Evolutionary conservation across 2,797 vertebrate genomes (phyloP), one percentile per base, ranked within the genome.

Genomic region (Micromesistius poutassou): DNA sequence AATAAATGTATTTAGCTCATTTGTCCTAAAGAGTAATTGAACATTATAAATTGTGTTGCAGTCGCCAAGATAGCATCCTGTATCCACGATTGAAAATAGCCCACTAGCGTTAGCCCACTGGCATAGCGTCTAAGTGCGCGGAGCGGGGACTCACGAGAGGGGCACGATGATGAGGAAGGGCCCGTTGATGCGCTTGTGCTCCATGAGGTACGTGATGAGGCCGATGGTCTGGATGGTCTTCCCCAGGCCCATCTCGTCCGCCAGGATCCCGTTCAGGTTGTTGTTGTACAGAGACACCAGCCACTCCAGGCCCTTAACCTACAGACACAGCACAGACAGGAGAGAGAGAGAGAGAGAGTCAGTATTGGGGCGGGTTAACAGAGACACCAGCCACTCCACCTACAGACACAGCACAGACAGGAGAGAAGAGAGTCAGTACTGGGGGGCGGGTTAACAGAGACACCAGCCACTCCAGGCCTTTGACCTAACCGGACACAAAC

Each of bases 141-240:
- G 40, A 3, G n/a, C 2, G 0, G 3, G 71, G 12, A 83, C 94
- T 90, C 79, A 98, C 97, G 97, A 98, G 85, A 98, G 96, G 0
- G 97, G 97, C 38, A 98, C 97, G 0, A 98, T 98, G 85, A 98
- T 98, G 90, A 98, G 97, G 92, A 98, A 98, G 77, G 97, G 97
- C 71, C 97, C 97, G 0, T 98, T 98, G 89, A 98, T 94, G 25
- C 97, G 94, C 79, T 98, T 98, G 78, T 94, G 91, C 91, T 98
- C 97, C 97, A 98, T 98, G 93, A 98, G 97, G 96, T 98, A 97
- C 28, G 97, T 98, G 90, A 98, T 98, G 81, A 98, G 95, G 1
- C 95, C 97, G 0, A 98, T 98, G 89, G 97, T 98, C 93, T 98
- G 97, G 92, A 98, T 98, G 1, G 97, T 98, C 85, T 98, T 98